Conservation (phyloP, 2,113 vertebrate species). For the Carettochelys insculpta region DNA sequence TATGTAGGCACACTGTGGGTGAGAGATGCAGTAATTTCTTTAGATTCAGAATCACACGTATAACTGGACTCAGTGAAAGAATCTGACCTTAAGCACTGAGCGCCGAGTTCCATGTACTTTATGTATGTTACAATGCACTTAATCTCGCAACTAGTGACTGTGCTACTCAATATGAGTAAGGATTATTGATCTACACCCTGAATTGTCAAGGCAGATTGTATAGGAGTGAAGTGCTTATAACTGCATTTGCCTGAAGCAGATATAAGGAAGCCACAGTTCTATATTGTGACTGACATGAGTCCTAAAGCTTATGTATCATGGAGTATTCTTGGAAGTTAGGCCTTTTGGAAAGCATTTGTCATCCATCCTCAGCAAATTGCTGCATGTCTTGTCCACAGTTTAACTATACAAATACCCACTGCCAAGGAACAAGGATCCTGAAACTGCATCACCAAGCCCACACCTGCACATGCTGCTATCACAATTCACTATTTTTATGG, state of each 20-base stretch:
- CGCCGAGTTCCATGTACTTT: background rate
- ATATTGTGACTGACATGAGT: background rate
- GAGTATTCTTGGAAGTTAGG: background rate
- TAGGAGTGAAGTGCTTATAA: no score
- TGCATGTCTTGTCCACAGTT: rapidly evolving
- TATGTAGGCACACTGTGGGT: background rate
- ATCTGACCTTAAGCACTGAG: background rate
- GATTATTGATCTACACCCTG: background rate
- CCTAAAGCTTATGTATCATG: background rate
- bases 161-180: background rate
- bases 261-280: background rate
- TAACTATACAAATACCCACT: background rate
- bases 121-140: background rate
- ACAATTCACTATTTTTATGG: constrained; percentile 69
- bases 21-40: background rate
- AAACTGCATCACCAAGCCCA: constrained; percentile 24
- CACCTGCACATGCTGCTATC: constrained; percentile 38
- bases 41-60: background rate
- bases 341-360: background rate
- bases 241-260: background rate
- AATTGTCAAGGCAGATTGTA: background rate
- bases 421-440: constrained; percentile 10
- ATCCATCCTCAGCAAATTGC: background rate
- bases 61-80: background rate
- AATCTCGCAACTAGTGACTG: rapidly evolving